Evolutionary conservation across 2,888 invertebrate species (phyloP).

Genomic region (Caenorhabditis sp.): DNA sequence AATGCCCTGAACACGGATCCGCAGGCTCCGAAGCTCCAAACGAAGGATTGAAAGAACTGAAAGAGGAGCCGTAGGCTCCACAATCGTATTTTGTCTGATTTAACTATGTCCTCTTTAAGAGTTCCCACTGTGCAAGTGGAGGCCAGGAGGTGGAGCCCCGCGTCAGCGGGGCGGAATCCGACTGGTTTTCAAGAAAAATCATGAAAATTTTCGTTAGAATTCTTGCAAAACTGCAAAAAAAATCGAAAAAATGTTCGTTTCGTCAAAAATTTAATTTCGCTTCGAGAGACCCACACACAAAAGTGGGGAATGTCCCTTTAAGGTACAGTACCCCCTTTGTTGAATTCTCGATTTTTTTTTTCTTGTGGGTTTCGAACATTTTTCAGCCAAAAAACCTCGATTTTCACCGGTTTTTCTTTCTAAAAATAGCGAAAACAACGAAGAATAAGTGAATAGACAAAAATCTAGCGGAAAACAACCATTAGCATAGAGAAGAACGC

Average conservation of each 20-base stretch:
- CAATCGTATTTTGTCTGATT: no score
- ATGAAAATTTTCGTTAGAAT: not conserved
- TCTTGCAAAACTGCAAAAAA: not conserved
- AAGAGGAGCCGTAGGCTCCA: no score
- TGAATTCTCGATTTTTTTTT: not conserved
- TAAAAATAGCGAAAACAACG: not conserved
- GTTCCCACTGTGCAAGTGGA: no score
- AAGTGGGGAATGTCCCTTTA: not conserved
- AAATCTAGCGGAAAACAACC: constrained; percentile 1
- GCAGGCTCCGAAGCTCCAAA: no score
- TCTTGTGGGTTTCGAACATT: not conserved
- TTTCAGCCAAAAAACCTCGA: not conserved
- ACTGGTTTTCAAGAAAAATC: no score
- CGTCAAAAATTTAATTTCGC: not conserved
- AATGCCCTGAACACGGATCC: no score
- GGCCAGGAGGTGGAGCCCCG: no score
- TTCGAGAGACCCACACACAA: not conserved
- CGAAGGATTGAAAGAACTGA: no score
- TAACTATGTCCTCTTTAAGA: no score
- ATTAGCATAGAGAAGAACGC: no score
- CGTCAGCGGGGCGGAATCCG: no score
- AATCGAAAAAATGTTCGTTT: not conserved
- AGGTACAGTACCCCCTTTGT: constrained; percentile 17
- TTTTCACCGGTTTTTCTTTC: not conserved
- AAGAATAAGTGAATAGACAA: not conserved